Conservation (phyloP, 2,113 vertebrate genomes). For the Natator depressus region DNA sequence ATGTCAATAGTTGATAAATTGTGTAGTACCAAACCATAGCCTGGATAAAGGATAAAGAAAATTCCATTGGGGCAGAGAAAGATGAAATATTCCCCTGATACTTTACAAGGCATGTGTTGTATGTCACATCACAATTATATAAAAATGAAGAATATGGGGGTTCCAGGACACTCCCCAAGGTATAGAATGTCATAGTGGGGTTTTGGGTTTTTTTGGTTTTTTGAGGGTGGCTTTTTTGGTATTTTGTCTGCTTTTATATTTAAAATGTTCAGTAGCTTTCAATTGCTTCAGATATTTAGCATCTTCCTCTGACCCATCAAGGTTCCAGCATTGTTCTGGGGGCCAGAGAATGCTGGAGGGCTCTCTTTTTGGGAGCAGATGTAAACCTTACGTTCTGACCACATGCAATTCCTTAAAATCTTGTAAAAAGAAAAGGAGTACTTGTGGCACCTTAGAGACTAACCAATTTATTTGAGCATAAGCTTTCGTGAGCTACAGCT, state of each 20-base stretch:
- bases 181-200: no score
- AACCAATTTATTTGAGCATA: no score
- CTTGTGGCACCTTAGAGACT: no score
- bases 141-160: no score
- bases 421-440: no score
- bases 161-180: no score
- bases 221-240: neutral
- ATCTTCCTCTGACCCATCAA: neutral
- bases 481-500: no score
- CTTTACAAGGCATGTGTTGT: no score
- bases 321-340: neutral
- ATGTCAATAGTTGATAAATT: conserved; percentile 43
- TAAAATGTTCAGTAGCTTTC: neutral
- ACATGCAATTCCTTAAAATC: neutral
- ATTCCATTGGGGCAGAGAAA: conserved; percentile 9
- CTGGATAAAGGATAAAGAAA: conserved; percentile 18
- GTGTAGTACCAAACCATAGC: neutral
- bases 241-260: neutral
- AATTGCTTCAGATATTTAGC: neutral
- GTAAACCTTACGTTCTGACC: neutral
- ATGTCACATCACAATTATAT: no score
- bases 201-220: neutral
- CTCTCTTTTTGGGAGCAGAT: neutral
- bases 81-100: neutral
- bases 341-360: neutral